A percentile compares a stretch with the other conserved stretches of the same genome.
Conservation (phyloP, 2,888 invertebrate genomes). For the Hyposoter didymator region DNA sequence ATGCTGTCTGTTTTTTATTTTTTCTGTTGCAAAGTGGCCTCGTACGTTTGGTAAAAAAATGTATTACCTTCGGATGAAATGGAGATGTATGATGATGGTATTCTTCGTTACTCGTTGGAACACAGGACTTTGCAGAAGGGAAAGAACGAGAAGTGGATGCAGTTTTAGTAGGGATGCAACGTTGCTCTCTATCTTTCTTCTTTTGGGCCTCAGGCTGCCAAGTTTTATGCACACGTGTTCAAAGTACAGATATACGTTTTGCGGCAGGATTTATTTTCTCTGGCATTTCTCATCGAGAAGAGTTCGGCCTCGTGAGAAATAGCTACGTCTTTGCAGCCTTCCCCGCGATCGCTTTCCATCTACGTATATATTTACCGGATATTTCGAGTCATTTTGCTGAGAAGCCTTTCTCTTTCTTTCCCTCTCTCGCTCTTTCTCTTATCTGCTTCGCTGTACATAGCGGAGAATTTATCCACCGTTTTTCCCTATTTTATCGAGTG, state of each 20-base stretch:
- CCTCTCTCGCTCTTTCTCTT: neutral
- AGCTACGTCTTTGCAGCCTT: conserved; percentile 22
- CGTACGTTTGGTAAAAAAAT: conserved; percentile 17
- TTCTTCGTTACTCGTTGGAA: conserved; percentile 36
- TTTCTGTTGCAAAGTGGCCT: conserved; percentile 4
- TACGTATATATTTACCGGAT: conserved; percentile 37
- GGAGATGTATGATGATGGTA: conserved; percentile 50
- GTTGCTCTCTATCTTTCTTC: conserved; percentile 51
- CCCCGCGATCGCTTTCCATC: conserved; percentile 2
- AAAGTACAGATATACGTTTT: conserved; percentile 70
- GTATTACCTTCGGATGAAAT: conserved; percentile 32
- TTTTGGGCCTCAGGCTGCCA: conserved; percentile 63
- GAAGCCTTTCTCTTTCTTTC: conserved; percentile 54
- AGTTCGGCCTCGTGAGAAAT: conserved; percentile 49
- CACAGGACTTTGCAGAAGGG: conserved; percentile 28
- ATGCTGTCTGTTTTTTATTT: neutral
- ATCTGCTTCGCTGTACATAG: conserved; percentile 9
- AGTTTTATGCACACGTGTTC: conserved; percentile 74
- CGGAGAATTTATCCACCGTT: conserved; percentile 68
- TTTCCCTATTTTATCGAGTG: conserved; percentile 75
- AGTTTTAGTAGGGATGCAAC: conserved; percentile 43
- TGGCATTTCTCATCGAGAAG: conserved; percentile 35
- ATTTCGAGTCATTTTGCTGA: conserved; percentile 55
- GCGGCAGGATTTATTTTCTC: conserved; percentile 48
- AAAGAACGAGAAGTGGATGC: conserved; percentile 34